Evolutionary conservation across 2,113 vertebrate genomes (phyloP), one percentile per base, ranked within the genome.

Genomic region (Notothenia coriiceps): DNA sequence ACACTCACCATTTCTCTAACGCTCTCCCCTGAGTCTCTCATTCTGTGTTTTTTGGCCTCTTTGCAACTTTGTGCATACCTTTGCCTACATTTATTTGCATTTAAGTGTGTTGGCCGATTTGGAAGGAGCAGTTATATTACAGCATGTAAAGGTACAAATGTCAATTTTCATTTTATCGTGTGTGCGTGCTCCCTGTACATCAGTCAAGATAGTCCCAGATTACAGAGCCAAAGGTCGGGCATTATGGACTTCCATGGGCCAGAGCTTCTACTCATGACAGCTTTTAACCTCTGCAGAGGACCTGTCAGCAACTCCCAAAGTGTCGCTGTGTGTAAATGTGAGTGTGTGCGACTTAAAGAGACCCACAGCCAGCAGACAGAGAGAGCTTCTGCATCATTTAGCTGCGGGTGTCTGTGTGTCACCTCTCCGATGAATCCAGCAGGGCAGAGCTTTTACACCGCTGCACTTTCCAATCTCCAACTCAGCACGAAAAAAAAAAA

Each of bases 241-340:
- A 85, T 88, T 77, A 84, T 66, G 75, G 77, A 78, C 82, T 77
- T 73, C 69, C 40, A 69, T 75, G 67, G 50, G 74, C 60, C 29
- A 6, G 70, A 75, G 69, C 85, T 85, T 79, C 73, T 79, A 84
- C 91, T 88, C 75, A 77, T 78, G 88, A 84, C 88, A 88, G 89
- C 89, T 86, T 92, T 93, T 92, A 92, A 93, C 93, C 91, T 93
- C 90, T 84, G 80, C 85, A 90, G 90, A 88, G 84, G 89, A 85
- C 72, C 90, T 90, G 91, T 92, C 92, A 88, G 83, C 90, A 7
- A 67, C 86, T 90, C 78, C 85, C 79, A 84, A 79, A 85, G 78
- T 82, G 85, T 80, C 50, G 81, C 12, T 61, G 64, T 79, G 79
- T 81, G 52, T 64, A 8, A 57, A 46, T 72, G 71, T 50, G 71